phyloP scores from a whole-genome alignment of 1,140 invertebrate species.

The Odontomachus brunneus region DNA sequence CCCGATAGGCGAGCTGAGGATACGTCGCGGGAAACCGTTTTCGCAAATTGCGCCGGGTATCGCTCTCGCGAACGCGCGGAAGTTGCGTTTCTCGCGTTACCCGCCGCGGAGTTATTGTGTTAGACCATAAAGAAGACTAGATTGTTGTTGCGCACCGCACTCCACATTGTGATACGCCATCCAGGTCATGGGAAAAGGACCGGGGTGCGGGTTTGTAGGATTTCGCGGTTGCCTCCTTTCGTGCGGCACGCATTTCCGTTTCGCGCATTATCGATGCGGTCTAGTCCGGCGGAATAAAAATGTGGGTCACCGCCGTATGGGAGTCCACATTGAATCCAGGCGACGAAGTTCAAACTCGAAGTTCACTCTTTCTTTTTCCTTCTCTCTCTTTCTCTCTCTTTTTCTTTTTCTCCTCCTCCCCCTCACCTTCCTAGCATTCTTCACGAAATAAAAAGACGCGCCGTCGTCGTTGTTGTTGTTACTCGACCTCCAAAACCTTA shows the following conservation, averaged over 20 bases:
- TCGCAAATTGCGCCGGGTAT: too few relatives aligned
- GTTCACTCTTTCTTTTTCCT: not conserved
- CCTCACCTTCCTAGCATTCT: not conserved
- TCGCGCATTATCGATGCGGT: slow-evolving; percentile 44
- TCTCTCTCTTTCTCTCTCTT: too few relatives aligned
- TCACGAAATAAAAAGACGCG: not conserved
- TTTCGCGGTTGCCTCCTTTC: slow-evolving; percentile 61
- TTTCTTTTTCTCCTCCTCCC: too few relatives aligned
- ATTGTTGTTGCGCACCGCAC: not conserved
- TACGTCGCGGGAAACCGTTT: too few relatives aligned
- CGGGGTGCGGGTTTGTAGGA: slow-evolving; percentile 45
- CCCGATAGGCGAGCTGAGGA: too few relatives aligned
- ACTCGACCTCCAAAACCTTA: not conserved
- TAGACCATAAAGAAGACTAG: not conserved
- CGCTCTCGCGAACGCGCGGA: too few relatives aligned
- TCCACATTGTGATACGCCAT: slow-evolving; percentile 23
- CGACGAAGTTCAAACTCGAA: not conserved
- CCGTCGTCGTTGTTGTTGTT: not conserved
- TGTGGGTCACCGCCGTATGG: slow-evolving; percentile 2
- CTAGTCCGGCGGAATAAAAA: slow-evolving; percentile 35
- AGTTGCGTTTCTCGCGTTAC: too few relatives aligned
- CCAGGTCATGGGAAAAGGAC: slow-evolving; percentile 69
- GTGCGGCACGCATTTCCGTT: slow-evolving; percentile 72
- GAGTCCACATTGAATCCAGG: slow-evolving; percentile 23
- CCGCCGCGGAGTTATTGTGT: not conserved